A percentile compares a stretch with the other conserved stretches of the same genome.
phyloP scores from a whole-genome alignment of 2,888 invertebrate genomes.

The Heliothis peltigera region DNA sequence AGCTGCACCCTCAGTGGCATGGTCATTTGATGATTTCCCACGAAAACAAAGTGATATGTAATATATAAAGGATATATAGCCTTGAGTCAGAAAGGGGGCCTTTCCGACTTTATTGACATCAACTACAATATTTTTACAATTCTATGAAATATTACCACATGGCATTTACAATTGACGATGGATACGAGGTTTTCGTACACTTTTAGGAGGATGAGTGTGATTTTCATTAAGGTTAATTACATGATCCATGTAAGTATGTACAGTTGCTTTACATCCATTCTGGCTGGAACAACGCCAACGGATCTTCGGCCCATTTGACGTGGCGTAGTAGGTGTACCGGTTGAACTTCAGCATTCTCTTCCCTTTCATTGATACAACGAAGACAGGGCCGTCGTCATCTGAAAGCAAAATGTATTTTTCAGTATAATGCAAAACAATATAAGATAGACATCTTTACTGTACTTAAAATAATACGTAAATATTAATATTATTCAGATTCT shows the following conservation, averaged over 20 bases:
- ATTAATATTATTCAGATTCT: too few relatives aligned
- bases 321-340: slow-evolving; percentile 57
- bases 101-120: too few relatives aligned
- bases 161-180: slow-evolving; percentile 13
- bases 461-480: too few relatives aligned
- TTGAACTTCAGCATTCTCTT: slow-evolving; percentile 55
- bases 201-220: slow-evolving; percentile 50
- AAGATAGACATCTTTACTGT: too few relatives aligned
- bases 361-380: slow-evolving; percentile 56
- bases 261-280: slow-evolving; percentile 49
- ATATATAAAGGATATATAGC: too few relatives aligned
- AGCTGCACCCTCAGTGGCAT: too few relatives aligned
- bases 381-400: slow-evolving; percentile 40
- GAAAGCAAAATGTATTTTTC: not conserved
- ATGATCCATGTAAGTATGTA: slow-evolving; percentile 48
- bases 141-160: not conserved
- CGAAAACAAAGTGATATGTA: too few relatives aligned
- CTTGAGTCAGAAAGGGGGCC: too few relatives aligned
- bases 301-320: slow-evolving; percentile 41
- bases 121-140: not conserved
- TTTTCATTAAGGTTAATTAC: slow-evolving; percentile 37
- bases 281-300: slow-evolving; percentile 60
- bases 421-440: not conserved
- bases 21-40: too few relatives aligned
- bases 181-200: slow-evolving; percentile 25